Conservation (phyloP, 2,797 vertebrate species). For the Hippocampus kuda region DNA sequence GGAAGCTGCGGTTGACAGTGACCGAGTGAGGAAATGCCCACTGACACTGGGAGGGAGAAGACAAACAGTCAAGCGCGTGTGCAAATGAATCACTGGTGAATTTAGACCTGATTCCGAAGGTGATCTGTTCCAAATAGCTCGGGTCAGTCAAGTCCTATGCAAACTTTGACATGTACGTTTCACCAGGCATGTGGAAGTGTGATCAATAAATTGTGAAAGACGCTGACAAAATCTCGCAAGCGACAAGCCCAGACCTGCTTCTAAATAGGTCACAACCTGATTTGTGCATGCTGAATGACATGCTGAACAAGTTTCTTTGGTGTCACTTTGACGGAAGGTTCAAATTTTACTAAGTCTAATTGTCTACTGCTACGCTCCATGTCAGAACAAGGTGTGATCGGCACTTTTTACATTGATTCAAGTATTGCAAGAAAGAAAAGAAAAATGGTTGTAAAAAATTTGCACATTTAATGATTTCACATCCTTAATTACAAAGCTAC, state of each 20-base stretch:
- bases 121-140: not conserved
- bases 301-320: constrained; percentile 25
- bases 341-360: not conserved
- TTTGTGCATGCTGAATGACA: constrained; percentile 26
- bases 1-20: constrained; percentile 56
- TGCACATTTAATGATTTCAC: constrained; percentile 65
- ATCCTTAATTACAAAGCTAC: constrained; percentile 52
- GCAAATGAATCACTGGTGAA: constrained; percentile 4
- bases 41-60: constrained; percentile 55
- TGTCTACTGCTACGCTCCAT: not conserved
- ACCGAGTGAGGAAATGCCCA: constrained; percentile 73
- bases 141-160: constrained; percentile 14
- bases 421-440: not conserved
- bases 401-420: constrained; percentile 5
- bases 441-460: constrained; percentile 51
- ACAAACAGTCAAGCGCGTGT: constrained; percentile 35
- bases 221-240: not conserved
- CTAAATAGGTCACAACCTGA: constrained; percentile 38
- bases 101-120: not conserved
- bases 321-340: not conserved
- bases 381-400: not conserved
- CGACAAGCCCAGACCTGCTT: constrained; percentile 12
- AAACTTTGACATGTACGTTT: constrained; percentile 12
- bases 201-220: not conserved
- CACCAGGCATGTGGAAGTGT: not conserved